These are phyloP conservation scores for Pocillopora meandrina DNA, from an alignment of 92 coral and sea anemone genomes.

Conservation along the genomic window DNA sequence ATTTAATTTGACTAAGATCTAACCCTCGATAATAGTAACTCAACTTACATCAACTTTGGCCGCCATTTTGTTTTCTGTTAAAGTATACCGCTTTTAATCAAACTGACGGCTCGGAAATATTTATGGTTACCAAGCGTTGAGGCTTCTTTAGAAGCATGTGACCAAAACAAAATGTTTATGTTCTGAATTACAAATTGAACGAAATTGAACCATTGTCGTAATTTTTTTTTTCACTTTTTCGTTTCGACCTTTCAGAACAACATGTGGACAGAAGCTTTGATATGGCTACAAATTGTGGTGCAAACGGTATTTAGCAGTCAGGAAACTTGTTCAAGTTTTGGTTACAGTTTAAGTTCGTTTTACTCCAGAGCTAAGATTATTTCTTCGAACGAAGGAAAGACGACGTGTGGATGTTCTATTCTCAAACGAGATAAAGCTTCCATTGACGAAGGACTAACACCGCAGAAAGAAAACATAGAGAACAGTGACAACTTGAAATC, in stretches of 20 bases:
- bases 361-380: neutral
- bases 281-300: conserved; percentile 11
- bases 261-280: conserved; percentile 25
- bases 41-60: conserved; percentile 32
- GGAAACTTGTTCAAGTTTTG: conserved; percentile 28
- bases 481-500: neutral
- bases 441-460: conserved; percentile 21
- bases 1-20: neutral
- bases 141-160: neutral
- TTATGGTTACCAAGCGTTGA: conserved; percentile 14
- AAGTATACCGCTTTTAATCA: conserved; percentile 7
- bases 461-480: conserved; percentile 36
- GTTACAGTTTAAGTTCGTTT: conserved; percentile 2
- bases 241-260: neutral
- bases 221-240: neutral
- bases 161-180: conserved; percentile 8
- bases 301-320: neutral
- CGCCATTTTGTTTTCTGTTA: conserved; percentile 38
- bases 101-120: conserved; percentile 35
- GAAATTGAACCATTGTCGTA: neutral
- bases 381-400: neutral
- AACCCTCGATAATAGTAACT: neutral
- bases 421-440: conserved; percentile 42
- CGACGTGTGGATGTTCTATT: conserved; percentile 59
- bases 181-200: no score